A percentile compares a stretch with the other conserved stretches of the same genome.
Conservation (phyloP, 1,140 invertebrate species). For the Campoletis sonorensis region DNA sequence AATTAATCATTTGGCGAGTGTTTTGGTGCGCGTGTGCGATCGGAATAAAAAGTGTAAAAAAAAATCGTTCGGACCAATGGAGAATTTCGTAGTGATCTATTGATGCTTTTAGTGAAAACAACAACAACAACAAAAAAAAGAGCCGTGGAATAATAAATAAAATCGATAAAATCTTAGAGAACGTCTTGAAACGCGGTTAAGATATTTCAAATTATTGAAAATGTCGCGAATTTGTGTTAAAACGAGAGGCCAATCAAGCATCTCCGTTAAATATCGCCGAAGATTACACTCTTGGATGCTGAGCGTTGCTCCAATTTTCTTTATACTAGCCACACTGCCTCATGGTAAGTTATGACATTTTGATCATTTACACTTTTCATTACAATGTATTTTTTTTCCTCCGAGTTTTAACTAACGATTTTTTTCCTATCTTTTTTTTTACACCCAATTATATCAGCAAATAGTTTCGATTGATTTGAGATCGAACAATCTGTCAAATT, state of each 20-base stretch:
- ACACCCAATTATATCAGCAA: too few species aligned
- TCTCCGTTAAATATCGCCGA: constrained; percentile 30
- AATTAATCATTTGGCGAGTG: too few species aligned
- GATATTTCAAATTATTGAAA: not conserved
- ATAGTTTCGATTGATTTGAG: too few species aligned
- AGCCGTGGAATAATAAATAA: not conserved
- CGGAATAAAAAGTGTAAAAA: not conserved
- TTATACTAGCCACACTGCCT: constrained; percentile 47
- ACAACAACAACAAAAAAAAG: too few species aligned
- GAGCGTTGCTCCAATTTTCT: constrained; percentile 42
- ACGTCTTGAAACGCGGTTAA: not conserved
- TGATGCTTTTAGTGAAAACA: not conserved
- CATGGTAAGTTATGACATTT: constrained; percentile 47
- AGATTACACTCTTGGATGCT: constrained; percentile 47
- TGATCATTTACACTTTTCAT: too few species aligned
- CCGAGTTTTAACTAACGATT: not conserved
- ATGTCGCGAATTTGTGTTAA: constrained; percentile 34
- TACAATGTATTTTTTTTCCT: not conserved
- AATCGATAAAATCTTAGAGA: not conserved
- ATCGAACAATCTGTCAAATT: too few species aligned
- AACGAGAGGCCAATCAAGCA: constrained; percentile 31
- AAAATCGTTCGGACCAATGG: not conserved
- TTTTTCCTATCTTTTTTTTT: not conserved
- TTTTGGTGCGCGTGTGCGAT: too few species aligned
- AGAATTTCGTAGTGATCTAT: not conserved